These are phyloP conservation scores for Platycheirus albimanus DNA, from an alignment of 2,888 invertebrate genomes.

Conservation along the genomic window DNA sequence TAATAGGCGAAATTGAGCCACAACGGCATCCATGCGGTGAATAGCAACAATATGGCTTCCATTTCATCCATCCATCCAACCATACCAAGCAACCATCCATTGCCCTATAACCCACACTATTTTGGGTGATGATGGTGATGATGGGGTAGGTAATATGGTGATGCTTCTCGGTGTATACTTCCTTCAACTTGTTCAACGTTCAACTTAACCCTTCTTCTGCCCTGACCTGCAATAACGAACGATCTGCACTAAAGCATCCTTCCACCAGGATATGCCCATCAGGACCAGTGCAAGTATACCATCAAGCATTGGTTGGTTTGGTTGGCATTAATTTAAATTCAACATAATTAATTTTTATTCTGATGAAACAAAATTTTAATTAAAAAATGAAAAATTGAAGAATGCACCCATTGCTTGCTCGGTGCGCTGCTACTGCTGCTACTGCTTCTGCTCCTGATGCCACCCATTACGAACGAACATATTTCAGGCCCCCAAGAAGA, in stretches of 20 bases:
- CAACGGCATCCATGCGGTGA: conserved; percentile 71
- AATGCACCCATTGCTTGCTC: conserved; percentile 54
- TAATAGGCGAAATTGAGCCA: conserved; percentile 74
- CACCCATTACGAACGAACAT: conserved; percentile 16
- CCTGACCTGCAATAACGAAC: too few species aligned
- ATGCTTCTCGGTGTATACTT: conserved; percentile 41
- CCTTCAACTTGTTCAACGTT: conserved; percentile 57
- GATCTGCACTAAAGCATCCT: conserved; percentile 47
- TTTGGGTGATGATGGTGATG: too few species aligned
- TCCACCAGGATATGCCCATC: conserved; percentile 53
- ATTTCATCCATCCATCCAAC: conserved; percentile 62
- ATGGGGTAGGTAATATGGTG: too few species aligned
- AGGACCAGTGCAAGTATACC: conserved; percentile 17
- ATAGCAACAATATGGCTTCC: conserved; percentile 73
- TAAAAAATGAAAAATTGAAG: conserved; percentile 74
- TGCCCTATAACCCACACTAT: too few species aligned
- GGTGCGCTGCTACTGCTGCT: conserved; percentile 12
- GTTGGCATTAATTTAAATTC: conserved; percentile 74
- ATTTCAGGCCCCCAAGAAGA: background rate
- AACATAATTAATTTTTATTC: conserved; percentile 73
- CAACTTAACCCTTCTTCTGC: conserved; percentile 33
- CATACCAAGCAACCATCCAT: conserved; percentile 37
- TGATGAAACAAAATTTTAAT: conserved; percentile 73
- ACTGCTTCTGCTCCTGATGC: background rate
- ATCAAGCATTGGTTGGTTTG: conserved; percentile 51